Base-by-base conservation (phyloP, 1,140 invertebrate genomes). In the Zaprionus gabonicus region DNA sequence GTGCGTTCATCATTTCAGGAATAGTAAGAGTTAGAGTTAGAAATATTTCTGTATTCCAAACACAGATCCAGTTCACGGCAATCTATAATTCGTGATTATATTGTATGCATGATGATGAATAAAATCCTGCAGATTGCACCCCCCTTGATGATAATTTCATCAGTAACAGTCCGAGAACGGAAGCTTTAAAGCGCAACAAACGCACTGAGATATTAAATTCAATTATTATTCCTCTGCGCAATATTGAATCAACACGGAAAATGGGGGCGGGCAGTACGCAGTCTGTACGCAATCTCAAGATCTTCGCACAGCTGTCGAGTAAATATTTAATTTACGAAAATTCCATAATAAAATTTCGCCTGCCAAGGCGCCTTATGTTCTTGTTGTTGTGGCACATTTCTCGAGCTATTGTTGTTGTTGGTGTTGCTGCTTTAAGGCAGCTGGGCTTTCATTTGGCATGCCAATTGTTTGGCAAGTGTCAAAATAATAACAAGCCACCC, bases 381-480 rank as follows among this genome's bases (percentile, higher is more conserved):
- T 51, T 66, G 31, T 56, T 64, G 17, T 63, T 66, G 38, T 34
- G 31, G 9, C 20, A 9, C 3, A 34, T 34, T 34, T 2, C 31
- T 34, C 31, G 31, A 10, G 31, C 31, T 34, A 34, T 34, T 34
- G 31, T 34, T 49, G 17, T 4, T 59, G 57, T 36, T 79, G 64
- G 34, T 66, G 75, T 34, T 65, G 78, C 60, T 68, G 59, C 80
- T 80, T 88, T 67, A 80, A 88, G 84, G 78, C 83, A 87, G 83
- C 84, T 88, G 83, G 84, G 76, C 49, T 67, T 78, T 87, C 71
- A 75, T 74, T 83, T 83, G 73, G 84, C 84, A 87, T 88, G 83
- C 83, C 83, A 88, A 87, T 87, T 87, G 83, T 87, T 87, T 88
- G 80, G 83, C 84, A 87, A 88, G 83, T 87, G 83, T 87, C 83